Evolutionary conservation across 2,797 vertebrate genomes (phyloP), one percentile per base, ranked within the genome.

Genomic region (Threskiornis aethiopicus): DNA sequence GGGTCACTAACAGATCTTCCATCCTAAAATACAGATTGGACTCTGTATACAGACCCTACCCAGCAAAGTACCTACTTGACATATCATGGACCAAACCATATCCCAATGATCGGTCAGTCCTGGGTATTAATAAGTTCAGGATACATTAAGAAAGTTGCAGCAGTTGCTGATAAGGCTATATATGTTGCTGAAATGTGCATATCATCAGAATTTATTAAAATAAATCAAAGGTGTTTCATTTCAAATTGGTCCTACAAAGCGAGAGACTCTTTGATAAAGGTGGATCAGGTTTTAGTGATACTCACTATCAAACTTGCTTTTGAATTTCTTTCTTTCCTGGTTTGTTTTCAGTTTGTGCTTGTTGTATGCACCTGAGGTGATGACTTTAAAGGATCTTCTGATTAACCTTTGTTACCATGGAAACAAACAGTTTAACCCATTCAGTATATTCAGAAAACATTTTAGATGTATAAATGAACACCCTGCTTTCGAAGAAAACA

Each of bases 341-440:
- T 59, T 81, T 28, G 6, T 86, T 96, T 97, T 89, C 62, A 72
- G 21, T 70, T 87, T 97, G 54, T 69, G 37, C 11, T 88, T 75
- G 5, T 62, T 90, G 24, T 71, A 41, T 29, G 41, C 12, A 20
- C 29, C 90, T 75, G 67, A 94, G 28, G 13, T 73, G 41, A 78
- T 61, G 31, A 91, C 42, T 85, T 20, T 37, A 78, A 93, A 55
- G 41, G n/a, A 67, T 79, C 37, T 95, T 96, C 72, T 69, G 89
- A 94, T 92, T 96, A 96, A 95, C n/a, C 22, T 94, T 52, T 83
- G 42, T 87, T 94, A 84, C 66, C 29, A 44, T 19, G 14, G 61
- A 84, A 84, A 13, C 7, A 86, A 91, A 65, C 11, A 41, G 37
- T 67, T 96, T 91, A 96, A 96, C 67, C 15, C 44, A 25, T 58